These are phyloP conservation scores for Podarcis raffonei DNA, from an alignment of 2,113 vertebrate species.

Conservation along the genomic window DNA sequence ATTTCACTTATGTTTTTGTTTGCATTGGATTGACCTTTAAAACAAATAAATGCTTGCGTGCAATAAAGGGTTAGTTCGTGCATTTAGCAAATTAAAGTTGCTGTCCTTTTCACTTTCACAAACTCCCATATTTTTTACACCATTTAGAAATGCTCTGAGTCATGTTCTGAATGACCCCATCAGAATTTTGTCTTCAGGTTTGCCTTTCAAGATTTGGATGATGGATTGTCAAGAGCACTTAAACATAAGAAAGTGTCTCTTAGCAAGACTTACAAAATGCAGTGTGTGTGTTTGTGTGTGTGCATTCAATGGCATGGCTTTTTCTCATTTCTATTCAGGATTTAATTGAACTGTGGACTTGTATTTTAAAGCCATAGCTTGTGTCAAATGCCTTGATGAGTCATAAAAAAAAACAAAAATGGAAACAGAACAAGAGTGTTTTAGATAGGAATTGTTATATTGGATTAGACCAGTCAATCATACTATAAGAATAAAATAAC, in stretches of 20 bases:
- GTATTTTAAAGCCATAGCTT: not conserved
- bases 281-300: not conserved
- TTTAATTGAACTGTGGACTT: not conserved
- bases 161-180: constrained; percentile 16
- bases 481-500: not conserved
- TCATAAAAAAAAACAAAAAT: not conserved
- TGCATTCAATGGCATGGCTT: not conserved
- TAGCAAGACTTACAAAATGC: constrained; percentile 6
- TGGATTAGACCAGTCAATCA: not conserved
- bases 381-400: not conserved
- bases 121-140: constrained; percentile 28
- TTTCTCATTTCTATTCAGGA: not conserved
- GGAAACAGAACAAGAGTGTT: not conserved
- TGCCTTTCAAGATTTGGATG: rapidly evolving
- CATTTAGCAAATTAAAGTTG: constrained; percentile 42
- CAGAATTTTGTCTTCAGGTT: not conserved
- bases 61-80: constrained; percentile 33
- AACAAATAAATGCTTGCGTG: constrained; percentile 38
- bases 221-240: not conserved
- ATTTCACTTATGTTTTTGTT: constrained; percentile 41
- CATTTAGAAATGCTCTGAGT: constrained; percentile 22
- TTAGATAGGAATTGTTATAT: not conserved
- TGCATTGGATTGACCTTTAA: not conserved
- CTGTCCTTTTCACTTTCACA: not conserved
- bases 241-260: not conserved